Conservation (phyloP, 2,797 vertebrate species). For the Cirrhinus molitorella region DNA sequence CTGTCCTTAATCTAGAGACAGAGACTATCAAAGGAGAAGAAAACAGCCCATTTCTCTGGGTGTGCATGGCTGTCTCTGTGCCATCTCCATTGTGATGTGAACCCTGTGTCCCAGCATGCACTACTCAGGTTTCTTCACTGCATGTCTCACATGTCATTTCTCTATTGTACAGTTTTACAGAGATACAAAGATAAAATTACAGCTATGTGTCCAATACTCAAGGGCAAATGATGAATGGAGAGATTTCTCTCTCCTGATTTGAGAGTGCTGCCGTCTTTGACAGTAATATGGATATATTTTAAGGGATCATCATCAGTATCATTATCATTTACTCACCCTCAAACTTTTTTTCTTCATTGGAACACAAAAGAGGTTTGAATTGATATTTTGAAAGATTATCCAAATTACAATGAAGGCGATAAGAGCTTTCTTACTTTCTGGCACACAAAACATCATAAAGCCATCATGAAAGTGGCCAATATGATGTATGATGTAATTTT, state of each 20-base stretch:
- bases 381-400: neutral
- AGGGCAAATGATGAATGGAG: conserved; percentile 6
- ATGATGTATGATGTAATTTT: no score
- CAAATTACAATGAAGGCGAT: neutral
- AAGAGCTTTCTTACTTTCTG: no score
- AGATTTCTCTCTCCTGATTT: neutral
- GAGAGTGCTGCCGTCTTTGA: neutral
- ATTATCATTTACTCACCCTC: neutral
- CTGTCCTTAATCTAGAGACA: neutral
- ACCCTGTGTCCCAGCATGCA: conserved; percentile 24
- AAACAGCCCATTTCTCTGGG: neutral
- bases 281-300: neutral
- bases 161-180: conserved; percentile 2
- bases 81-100: conserved; percentile 26
- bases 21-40: neutral
- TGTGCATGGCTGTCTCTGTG: neutral
- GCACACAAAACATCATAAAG: no score
- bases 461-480: no score
- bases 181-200: conserved; percentile 8
- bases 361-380: neutral
- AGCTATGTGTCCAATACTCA: conserved; percentile 12
- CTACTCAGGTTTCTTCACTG: conserved; percentile 20
- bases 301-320: neutral
- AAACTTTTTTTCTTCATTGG: neutral
- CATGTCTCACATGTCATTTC: conserved; percentile 11